Evolutionary conservation across 2,797 vertebrate genomes (phyloP), one percentile per base, ranked within the genome.

Genomic region (Tenualosa thibaudeaui): DNA sequence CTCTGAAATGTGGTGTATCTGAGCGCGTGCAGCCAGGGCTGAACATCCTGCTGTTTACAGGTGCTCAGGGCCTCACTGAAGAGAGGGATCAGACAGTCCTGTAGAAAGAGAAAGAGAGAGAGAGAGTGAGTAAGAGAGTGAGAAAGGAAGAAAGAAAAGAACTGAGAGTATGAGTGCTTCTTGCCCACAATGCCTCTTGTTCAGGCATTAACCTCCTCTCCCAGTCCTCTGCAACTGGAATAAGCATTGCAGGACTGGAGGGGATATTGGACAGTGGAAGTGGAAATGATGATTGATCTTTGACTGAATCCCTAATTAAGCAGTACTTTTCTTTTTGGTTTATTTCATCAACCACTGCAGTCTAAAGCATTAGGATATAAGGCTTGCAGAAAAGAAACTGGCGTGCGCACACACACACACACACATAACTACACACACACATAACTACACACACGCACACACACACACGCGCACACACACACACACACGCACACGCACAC

Each of bases 41-140:
- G 96, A 0, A 99, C 97, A 81, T 99, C 98, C 82, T 99, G 98
- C 85, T 99, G 98, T 83, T 99, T 99, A 84, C 98, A 99, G 0
- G 96, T 97, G 88, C 94, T 96, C 86, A 99, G 91, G 10, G 98
- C 97, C 83, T 99, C 98, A 85, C 96, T 98, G 92, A 95, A 96
- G 22, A 99, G 95, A 65, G 98, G 98, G 86, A 99, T 96, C 50
- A 98, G 94, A 83, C 96, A 98, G 88, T 99, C 97, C 98, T 99
- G 90, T 13, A 90, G 68, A 88, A 7, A 84, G 56, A 22, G 56
- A 58, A n/a, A 54, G 46, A 85, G 4, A 81, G n/a, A 51, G 7
- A 81, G 54, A 54, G 13, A 17, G 75, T 24, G 17, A 37, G 17
- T 31, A 1, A 31, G 31, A 31, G 31, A 31, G 31, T 1, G 31